Percentiles rank a stretch among this genome's conserved stretches.
phyloP scores from a whole-genome alignment of 2,888 invertebrate species.

The Sminthurinus aureus region DNA sequence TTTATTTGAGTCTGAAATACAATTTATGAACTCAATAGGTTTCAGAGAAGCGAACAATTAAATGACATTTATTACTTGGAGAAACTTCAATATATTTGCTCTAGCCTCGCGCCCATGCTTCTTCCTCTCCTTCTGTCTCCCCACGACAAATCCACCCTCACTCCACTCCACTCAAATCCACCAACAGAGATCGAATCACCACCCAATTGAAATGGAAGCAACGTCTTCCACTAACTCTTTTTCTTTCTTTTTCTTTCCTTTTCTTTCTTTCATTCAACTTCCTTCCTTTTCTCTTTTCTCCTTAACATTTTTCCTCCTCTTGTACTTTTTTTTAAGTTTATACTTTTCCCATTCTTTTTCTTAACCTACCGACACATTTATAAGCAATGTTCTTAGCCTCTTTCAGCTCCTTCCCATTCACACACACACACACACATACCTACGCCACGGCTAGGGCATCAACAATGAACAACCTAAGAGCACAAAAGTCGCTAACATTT shows the following conservation, averaged over 20 bases:
- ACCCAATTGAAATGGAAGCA: slow-evolving; percentile 46
- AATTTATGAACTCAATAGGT: slow-evolving; percentile 60
- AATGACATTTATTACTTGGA: slow-evolving; percentile 59
- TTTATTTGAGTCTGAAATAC: slow-evolving; percentile 45
- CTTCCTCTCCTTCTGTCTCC: neutral
- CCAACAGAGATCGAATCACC: slow-evolving; percentile 30
- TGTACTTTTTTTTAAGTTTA: too few relatives aligned
- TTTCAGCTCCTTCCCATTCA: neutral
- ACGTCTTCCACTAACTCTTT: slow-evolving; percentile 35
- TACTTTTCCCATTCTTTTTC: slow-evolving; percentile 18
- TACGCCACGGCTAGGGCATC: too few relatives aligned
- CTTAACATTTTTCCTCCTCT: slow-evolving; percentile 24
- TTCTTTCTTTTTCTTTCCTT: slow-evolving; percentile 10
- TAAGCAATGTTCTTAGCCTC: neutral
- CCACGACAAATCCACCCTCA: slow-evolving; percentile 35
- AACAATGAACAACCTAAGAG: too few relatives aligned
- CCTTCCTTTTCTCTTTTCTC: slow-evolving; percentile 34
- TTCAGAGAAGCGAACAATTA: slow-evolving; percentile 57
- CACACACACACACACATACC: neutral
- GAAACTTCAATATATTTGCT: slow-evolving; percentile 43
- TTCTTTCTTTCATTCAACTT: slow-evolving; percentile 34
- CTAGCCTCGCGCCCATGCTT: slow-evolving; percentile 23
- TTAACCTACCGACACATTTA: slow-evolving; percentile 48
- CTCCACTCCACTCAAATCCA: slow-evolving; percentile 22
- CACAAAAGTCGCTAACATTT: too few relatives aligned